Evolutionary conservation across 2,113 vertebrate genomes (phyloP).

Genomic region (Varanus komodoensis): DNA sequence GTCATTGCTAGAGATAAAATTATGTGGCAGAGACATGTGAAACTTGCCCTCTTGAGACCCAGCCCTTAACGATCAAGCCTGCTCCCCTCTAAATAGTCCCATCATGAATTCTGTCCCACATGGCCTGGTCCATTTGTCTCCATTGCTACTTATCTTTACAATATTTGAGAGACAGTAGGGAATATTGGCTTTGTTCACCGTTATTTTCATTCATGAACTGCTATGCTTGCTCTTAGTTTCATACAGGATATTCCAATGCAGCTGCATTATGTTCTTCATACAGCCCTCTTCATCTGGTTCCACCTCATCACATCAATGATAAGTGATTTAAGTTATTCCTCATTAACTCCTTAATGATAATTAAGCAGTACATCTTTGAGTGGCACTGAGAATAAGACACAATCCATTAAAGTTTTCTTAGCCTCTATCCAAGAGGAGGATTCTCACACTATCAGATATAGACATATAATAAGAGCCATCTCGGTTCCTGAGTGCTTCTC

Average conservation of each 20-base stretch:
- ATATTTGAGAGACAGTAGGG: not conserved
- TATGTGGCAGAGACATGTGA: not conserved
- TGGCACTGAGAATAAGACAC: constrained; percentile 4
- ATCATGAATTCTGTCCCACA: not conserved
- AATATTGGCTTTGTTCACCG: not conserved
- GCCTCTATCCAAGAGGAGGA: not conserved
- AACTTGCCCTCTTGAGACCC: not conserved
- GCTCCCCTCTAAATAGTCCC: not conserved
- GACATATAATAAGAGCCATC: not conserved
- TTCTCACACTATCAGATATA: not conserved
- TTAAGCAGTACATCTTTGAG: not conserved
- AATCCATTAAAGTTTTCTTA: not conserved
- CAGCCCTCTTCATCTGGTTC: not conserved
- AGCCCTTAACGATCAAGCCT: not conserved
- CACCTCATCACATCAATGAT: not conserved
- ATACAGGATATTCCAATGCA: constrained; percentile 9
- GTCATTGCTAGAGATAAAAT: not conserved
- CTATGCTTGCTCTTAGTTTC: not conserved
- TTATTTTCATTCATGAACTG: not conserved
- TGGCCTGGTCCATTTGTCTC: not conserved
- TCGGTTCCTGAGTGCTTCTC: not conserved
- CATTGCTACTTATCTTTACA: not conserved
- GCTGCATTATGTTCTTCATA: not conserved
- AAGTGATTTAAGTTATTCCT: constrained; percentile 23
- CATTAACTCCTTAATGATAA: not conserved